Evolutionary conservation across 2,888 invertebrate genomes (phyloP).

Genomic region (Dermolepida albohirtum): DNA sequence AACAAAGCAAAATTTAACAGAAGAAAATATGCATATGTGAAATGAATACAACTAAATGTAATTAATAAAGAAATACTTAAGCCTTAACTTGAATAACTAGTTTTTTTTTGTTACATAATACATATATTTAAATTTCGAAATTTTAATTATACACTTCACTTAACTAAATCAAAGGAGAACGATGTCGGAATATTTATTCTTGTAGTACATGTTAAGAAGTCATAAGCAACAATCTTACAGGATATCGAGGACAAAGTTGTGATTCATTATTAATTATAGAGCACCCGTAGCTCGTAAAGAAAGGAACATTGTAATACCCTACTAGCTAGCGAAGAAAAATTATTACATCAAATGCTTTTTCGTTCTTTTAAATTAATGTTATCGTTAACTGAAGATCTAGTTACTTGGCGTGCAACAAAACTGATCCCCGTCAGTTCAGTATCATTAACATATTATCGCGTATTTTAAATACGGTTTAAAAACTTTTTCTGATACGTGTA

Average conservation of each 20-base stretch:
- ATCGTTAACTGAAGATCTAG: constrained; percentile 45
- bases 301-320: neutral
- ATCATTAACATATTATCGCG: constrained; percentile 50
- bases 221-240: constrained; percentile 11
- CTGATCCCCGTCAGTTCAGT: constrained; percentile 32
- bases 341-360: constrained; percentile 38
- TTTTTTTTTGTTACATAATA: too few relatives aligned
- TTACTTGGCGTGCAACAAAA: constrained; percentile 45
- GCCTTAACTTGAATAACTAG: too few relatives aligned
- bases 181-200: too few relatives aligned
- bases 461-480: constrained; percentile 43
- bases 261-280: constrained; percentile 25
- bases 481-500: constrained; percentile 22
- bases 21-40: too few relatives aligned
- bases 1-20: too few relatives aligned
- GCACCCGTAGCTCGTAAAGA: constrained; percentile 8
- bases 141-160: too few relatives aligned
- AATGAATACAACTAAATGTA: too few relatives aligned
- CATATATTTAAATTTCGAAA: too few relatives aligned
- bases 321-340: constrained; percentile 24
- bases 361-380: constrained; percentile 42
- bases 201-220: neutral
- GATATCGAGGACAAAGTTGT: constrained; percentile 18
- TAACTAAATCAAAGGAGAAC: too few relatives aligned
- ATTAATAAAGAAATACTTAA: too few relatives aligned